Evolutionary conservation across 2,888 invertebrate genomes (phyloP), one percentile per base, ranked within the genome.

Genomic region (Toxonevra muliebris): DNA sequence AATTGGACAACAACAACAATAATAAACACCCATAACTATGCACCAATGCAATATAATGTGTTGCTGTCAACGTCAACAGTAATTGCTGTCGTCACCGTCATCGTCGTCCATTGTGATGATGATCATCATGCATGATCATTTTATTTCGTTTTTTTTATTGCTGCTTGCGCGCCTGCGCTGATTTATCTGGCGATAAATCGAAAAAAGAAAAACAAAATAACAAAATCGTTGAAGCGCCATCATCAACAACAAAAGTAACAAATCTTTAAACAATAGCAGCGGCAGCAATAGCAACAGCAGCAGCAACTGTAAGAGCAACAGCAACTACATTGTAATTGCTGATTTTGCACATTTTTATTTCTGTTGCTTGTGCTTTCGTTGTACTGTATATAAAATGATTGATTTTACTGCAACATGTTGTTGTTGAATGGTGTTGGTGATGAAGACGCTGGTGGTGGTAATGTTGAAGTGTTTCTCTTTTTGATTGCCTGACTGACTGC

Each of bases 111-210:
- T 13, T 48, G 48, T 11, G 48, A n/a, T 48, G 48, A 48, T n/a
- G 48, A 48, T 48, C n/a, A 2, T 15, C 13, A 48, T n/a, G 15
- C 48, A 30, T 30, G 30, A 4, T 50, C 42, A 50, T 30, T 59
- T 45, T 30, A 41, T n/a, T n/a, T n/a, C n/a, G 19, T 40, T 45
- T 19, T 43, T 12, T 7, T 57, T 11, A 45, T 58, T 60, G 61
- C 45, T 19, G 63, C n/a, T 70, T 68, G 57, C 68, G 71, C 68
- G 66, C 68, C 70, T 70, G 69, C 65, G 71, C 71, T 69, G 69
- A 70, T 30, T 30, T 30, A 30, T 30, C 60, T 19, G 62, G 20
- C 58, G 64, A 67, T 65, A 69, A 68, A 65, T 41, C 50, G 57
- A 64, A 48, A 48, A 48, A 48, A 48, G 43, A 4, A 10, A 48